Base-by-base conservation (phyloP, 2,113 vertebrate genomes). In the Eurystomus gularis region DNA sequence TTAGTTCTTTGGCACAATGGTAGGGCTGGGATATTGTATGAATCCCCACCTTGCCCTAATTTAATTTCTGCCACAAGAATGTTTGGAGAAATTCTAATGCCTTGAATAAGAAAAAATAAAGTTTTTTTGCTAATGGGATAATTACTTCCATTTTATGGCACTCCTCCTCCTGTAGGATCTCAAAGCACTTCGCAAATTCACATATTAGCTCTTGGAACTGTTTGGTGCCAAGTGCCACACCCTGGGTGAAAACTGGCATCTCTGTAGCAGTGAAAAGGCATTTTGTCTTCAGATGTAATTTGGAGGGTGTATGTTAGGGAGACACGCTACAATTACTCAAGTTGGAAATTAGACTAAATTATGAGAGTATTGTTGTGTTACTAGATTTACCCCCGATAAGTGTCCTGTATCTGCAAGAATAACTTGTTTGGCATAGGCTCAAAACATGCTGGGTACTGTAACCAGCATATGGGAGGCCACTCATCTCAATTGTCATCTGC, bases 61-160 rank as follows among this genome's bases (percentile, higher is more conserved):
- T 96, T n/a, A 96, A 91, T 94, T 93, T 94, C 83, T 88, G 39
- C 96, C 94, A 91, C 94, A 96, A 73, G 80, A 95, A 95, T 97
- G 95, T 92, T 94, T 83, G 88, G 68, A 96, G 71, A 92, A 70
- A 81, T 90, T 88, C 71, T 93, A 83, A 71, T 94, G 88, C 91
- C 72, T 90, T 93, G 46, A 72, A 77, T 91, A 87, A 57, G 29
- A 76, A 82, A 61, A 79, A 79, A 90, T 93, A 35, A 37, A 15
- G 1, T 4, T 35, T 75, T 90, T 89, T 88, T 94, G 68, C 44
- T 96, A 96, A 95, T 94, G 84, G 65, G 69, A 82, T 97, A 97
- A 97, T 95, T 49, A 33, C 68, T 91, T 96, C 86, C 88, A 96
- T 93, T 95, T 95, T 88, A 80, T 78, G 64, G 46, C 58, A 72